phyloP scores from a whole-genome alignment of 92 coral and sea anemone species.

The Zoanthus solanderi region DNA sequence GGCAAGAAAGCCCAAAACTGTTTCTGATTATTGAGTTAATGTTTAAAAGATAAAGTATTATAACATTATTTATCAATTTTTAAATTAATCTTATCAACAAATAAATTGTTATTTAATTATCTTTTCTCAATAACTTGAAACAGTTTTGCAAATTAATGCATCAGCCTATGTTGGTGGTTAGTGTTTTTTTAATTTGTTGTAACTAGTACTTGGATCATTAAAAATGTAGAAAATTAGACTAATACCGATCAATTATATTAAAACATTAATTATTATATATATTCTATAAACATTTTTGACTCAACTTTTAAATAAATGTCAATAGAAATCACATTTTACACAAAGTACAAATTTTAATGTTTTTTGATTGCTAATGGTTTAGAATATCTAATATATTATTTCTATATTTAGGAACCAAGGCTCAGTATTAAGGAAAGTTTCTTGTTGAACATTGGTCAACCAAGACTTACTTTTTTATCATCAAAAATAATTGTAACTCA shows the following conservation, averaged over 20 bases:
- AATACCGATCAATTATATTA: background rate
- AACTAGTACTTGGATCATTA: background rate
- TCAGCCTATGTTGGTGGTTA: background rate
- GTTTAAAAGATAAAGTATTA: background rate
- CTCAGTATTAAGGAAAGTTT: too few species aligned
- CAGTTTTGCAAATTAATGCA: background rate
- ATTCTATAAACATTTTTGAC: background rate
- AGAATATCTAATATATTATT: too few species aligned
- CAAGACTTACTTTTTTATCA: too few species aligned
- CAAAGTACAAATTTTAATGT: background rate
- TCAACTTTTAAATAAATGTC: background rate
- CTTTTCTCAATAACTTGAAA: background rate
- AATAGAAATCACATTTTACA: background rate
- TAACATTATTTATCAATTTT: background rate
- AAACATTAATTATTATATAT: background rate
- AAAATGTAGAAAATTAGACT: background rate
- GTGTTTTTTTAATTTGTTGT: background rate
- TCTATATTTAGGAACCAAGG: too few species aligned
- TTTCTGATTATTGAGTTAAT: conserved; percentile 27
- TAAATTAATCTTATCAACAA: background rate
- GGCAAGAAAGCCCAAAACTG: conserved; percentile 8
- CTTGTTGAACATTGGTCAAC: too few species aligned
- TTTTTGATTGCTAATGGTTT: background rate
- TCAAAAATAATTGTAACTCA: too few species aligned
- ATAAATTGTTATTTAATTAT: background rate